Conservation (phyloP, 2,888 invertebrate species). For the Trachelus stipa region DNA sequence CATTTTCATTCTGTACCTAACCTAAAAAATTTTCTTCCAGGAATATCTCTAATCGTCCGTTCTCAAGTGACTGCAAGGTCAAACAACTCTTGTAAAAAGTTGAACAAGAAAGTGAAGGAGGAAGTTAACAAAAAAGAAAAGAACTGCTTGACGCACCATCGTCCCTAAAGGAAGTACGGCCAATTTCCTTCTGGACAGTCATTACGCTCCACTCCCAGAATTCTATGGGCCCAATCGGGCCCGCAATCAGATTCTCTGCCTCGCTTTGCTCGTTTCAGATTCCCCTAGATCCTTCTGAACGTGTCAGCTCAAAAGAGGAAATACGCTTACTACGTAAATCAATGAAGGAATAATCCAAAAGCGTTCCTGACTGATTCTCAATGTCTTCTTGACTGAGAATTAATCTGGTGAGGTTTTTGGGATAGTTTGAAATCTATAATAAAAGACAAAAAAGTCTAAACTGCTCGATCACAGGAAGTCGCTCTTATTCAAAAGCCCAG, state of each 20-base stretch:
- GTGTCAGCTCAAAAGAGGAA: background rate
- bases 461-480: slow-evolving; percentile 12
- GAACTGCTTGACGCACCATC: background rate
- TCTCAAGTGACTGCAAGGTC: background rate
- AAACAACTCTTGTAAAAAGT: background rate
- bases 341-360: background rate
- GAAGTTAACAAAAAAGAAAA: background rate
- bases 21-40: background rate
- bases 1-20: background rate
- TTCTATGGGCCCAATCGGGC: background rate
- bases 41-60: background rate
- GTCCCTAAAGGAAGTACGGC: slow-evolving; percentile 36
- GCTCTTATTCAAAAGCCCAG: slow-evolving; percentile 1
- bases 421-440: background rate
- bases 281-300: background rate
- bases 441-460: slow-evolving; percentile 7
- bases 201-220: background rate
- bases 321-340: background rate
- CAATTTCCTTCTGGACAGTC: slow-evolving; percentile 28
- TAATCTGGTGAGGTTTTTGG: background rate
- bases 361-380: background rate
- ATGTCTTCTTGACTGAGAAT: background rate
- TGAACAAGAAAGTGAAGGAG: background rate
- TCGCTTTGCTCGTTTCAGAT: background rate
- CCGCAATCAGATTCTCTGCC: background rate